These are phyloP conservation scores for Chlorospingus flavigularis DNA, from an alignment of 2,797 vertebrate species.

Conservation along the genomic window DNA sequence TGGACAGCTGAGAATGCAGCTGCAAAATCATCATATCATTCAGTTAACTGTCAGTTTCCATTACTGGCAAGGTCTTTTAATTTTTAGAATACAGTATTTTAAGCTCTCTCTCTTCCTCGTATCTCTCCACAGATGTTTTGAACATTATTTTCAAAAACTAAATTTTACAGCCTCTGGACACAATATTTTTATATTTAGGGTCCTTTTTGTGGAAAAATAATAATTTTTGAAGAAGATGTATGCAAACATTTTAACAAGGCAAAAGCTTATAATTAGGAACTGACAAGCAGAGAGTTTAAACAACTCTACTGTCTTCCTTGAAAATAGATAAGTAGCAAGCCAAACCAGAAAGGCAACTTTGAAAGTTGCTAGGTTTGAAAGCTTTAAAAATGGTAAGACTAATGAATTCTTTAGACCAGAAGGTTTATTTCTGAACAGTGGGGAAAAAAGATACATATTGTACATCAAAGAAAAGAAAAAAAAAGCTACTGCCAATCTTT, in stretches of 20 bases:
- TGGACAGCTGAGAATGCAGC: conserved; percentile 42
- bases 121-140: conserved; percentile 12
- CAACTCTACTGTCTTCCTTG: not conserved
- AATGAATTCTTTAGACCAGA: not conserved
- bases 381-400: not conserved
- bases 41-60: not conserved
- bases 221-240: not conserved
- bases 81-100: conserved; percentile 45
- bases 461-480: not conserved
- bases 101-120: not conserved
- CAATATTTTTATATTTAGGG: not conserved
- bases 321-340: not conserved
- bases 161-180: not conserved
- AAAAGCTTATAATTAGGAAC: conserved; percentile 2
- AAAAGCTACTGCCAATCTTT: not conserved
- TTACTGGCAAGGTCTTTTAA: conserved; percentile 21
- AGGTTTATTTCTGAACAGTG: not conserved
- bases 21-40: conserved; percentile 21
- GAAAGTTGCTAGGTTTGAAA: not conserved
- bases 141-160: not conserved
- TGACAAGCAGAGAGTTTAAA: not conserved
- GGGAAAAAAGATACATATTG: rapidly evolving
- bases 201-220: not conserved
- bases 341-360: not conserved
- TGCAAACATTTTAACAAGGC: conserved; percentile 23